Base-by-base conservation (phyloP, 1,140 invertebrate genomes). In the Hyposmocoma kahamanoa region DNA sequence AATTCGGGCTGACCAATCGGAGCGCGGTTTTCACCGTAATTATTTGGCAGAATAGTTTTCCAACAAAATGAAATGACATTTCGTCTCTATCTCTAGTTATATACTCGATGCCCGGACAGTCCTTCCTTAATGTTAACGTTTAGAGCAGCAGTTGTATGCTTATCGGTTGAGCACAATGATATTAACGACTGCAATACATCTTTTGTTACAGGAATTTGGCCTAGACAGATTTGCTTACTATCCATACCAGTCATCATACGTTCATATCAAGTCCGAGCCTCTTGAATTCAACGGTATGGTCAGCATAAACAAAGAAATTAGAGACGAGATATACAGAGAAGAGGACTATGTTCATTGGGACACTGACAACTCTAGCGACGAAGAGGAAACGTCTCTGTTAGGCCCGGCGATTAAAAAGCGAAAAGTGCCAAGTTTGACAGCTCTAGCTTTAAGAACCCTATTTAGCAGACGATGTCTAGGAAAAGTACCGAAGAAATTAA, bases 291-390 rank as follows among this genome's bases (percentile, higher is more conserved):
- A 63, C 19, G 51, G 55, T 17, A 81, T 83, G 79, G 76, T 80
- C 0, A 53, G 59, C 3, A 79, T 80, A 15, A 53, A 62, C 3
- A 53, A 68, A 0, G 66, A 67, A 1, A 56, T 72, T 0, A 53
- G 50, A 18, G 17, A 66, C 5, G 62, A 60, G 3, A 59, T 73
- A 13, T 58, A 67, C 15, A 13, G 48, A 1, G 52, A 64, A 28
- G 49, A 45, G 8, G 50, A 65, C n/a, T 74, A 62, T 17, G 38
- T 68, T 0, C 72, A 79, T 21, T 79, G 75, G 74, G 72, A 83
- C 24, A 77, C 66, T 0, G 67, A 70, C 3, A 49, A 61, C 0
- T 55, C 48, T 1, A 55, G 42, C 8, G 47, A 41, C 1, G 61
- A 67, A 0, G 20, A 32, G 3, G 62, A 65, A n/a, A 43, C 8